Conservation (phyloP, 1,140 invertebrate species). For the Lasioglossum baleicum region DNA sequence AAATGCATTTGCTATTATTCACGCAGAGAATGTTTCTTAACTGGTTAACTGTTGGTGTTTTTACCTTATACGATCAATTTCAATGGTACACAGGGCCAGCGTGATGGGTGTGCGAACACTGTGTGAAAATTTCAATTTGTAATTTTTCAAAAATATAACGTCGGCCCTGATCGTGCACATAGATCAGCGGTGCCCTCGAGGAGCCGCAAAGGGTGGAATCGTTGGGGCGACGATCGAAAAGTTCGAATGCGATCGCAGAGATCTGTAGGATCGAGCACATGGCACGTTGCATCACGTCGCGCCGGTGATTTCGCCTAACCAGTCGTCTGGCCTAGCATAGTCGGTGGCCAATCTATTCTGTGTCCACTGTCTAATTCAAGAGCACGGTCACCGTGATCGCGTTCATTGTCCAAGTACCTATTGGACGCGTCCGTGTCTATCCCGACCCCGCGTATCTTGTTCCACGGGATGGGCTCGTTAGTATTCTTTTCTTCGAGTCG, state of each 20-base stretch:
- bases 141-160: too few species aligned
- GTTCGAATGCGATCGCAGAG: constrained; percentile 6
- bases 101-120: too few species aligned
- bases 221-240: neutral
- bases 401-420: constrained; percentile 23
- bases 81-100: too few species aligned
- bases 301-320: constrained; percentile 19
- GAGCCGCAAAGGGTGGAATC: too few species aligned
- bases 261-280: neutral
- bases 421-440: neutral
- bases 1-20: too few species aligned
- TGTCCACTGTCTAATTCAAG: constrained; percentile 44
- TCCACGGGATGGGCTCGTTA: constrained; percentile 15
- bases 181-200: too few species aligned
- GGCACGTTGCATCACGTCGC: neutral
- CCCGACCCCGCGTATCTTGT: constrained; percentile 17
- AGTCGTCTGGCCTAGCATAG: too few species aligned
- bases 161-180: too few species aligned
- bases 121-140: too few species aligned
- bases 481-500: constrained; percentile 10
- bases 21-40: too few species aligned
- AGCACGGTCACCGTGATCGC: constrained; percentile 43
- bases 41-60: too few species aligned
- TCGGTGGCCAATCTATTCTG: constrained; percentile 24
- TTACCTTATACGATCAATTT: too few species aligned